Evolutionary conservation across 2,797 vertebrate genomes (phyloP).

Genomic region (Platyrinchus mystaceus): DNA sequence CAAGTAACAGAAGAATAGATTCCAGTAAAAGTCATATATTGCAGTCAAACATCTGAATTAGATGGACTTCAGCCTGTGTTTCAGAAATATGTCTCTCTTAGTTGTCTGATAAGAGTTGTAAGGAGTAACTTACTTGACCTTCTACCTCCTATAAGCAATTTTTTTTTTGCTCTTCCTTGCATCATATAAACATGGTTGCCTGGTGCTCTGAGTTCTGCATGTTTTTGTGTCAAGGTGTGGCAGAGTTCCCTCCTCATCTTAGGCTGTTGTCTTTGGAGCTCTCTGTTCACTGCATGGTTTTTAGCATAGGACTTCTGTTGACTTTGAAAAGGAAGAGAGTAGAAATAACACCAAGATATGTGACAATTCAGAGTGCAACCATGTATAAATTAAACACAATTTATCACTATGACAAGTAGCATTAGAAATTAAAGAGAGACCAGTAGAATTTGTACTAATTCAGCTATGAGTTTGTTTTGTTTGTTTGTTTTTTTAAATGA

Average conservation of each 20-base stretch:
- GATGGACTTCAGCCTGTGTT: not conserved
- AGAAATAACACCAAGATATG: not conserved
- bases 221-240: not conserved
- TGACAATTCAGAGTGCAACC: not conserved
- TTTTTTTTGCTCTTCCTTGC: not conserved
- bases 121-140: not conserved
- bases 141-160: not conserved
- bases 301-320: not conserved
- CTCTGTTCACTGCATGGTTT: not conserved
- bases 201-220: not conserved
- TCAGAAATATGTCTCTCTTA: not conserved
- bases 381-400: not conserved
- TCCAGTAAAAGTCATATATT: not conserved
- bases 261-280: accelerated
- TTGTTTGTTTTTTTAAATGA: not conserved
- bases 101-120: not conserved
- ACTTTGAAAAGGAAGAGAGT: not conserved
- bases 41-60: not conserved
- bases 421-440: not conserved
- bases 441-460: not conserved
- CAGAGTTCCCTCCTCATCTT: not conserved
- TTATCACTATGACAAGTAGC: not conserved
- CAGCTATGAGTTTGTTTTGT: not conserved
- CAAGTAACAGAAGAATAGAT: not conserved
- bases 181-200: not conserved